Percentiles rank a stretch among this genome's conserved stretches.
Conservation (phyloP, 2,113 vertebrate species). For the Hippocampus guttulatus region DNA sequence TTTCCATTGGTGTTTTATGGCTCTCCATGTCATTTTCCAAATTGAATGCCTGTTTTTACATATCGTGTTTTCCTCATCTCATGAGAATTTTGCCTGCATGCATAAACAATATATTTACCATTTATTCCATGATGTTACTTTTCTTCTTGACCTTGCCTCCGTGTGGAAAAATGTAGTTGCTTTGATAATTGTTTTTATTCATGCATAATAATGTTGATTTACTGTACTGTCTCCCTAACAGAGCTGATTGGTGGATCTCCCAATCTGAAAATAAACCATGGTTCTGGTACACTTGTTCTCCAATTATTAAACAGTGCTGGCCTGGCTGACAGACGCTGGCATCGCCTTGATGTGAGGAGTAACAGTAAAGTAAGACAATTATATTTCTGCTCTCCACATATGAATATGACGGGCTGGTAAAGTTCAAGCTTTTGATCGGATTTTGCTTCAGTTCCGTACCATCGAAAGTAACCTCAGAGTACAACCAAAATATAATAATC, state of each 20-base stretch:
- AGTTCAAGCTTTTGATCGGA: neutral
- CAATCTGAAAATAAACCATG: constrained; percentile 67
- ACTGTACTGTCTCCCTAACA: constrained; percentile 20
- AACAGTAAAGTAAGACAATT: constrained; percentile 68
- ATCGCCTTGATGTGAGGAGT: constrained; percentile 66
- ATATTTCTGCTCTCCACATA: neutral
- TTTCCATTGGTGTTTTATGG: neutral
- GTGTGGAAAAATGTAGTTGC: neutral
- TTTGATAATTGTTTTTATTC: neutral
- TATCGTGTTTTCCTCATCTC: neutral
- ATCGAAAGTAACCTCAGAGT: neutral
- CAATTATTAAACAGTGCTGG: constrained; percentile 56
- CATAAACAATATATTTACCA: constrained; percentile 14
- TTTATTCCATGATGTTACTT: neutral
- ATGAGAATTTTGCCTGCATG: constrained; percentile 1
- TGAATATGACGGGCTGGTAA: neutral
- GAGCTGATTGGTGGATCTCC: constrained; percentile 63
- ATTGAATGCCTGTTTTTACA: constrained; percentile 10
- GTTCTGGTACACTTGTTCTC: constrained; percentile 66
- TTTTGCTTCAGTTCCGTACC: neutral
- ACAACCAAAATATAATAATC: neutral
- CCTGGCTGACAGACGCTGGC: constrained; percentile 63
- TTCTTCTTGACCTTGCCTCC: constrained; percentile 1
- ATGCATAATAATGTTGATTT: neutral
- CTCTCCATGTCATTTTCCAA: neutral